A percentile compares a stretch with the other conserved stretches of the same genome.
phyloP scores from a whole-genome alignment of 2,888 invertebrate species.

The Germaria angustata region DNA sequence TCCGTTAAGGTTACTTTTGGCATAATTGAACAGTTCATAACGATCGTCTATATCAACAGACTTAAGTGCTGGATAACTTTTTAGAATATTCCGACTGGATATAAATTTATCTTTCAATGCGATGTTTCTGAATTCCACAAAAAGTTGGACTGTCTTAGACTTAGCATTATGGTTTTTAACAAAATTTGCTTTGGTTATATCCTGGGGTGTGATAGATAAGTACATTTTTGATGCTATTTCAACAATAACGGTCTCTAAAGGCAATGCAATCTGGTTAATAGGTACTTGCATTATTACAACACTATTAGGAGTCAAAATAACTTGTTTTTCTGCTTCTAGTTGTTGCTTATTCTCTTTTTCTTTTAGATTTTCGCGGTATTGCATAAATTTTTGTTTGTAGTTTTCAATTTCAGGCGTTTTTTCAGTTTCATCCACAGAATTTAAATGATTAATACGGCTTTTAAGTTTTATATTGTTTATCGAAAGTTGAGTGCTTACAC shows the following conservation, averaged over 20 bases:
- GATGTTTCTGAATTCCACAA: slow-evolving; percentile 41
- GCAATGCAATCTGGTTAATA: background rate
- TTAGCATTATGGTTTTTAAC: background rate
- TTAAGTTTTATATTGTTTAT: slow-evolving; percentile 55
- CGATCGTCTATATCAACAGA: background rate
- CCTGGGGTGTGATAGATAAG: background rate
- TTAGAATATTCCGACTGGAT: slow-evolving; percentile 11
- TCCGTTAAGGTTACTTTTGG: slow-evolving; percentile 41
- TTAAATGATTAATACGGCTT: background rate
- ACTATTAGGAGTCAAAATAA: background rate
- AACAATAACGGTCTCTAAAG: slow-evolving; percentile 26
- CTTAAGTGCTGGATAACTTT: background rate
- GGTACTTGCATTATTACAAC: slow-evolving; percentile 20
- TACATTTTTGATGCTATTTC: slow-evolving; percentile 26
- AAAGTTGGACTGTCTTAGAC: slow-evolving; percentile 2
- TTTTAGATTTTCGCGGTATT: too few species aligned
- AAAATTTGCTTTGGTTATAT: slow-evolving; percentile 25
- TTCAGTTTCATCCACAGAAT: background rate
- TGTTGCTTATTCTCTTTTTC: background rate
- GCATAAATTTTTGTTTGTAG: background rate
- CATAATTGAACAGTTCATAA: slow-evolving; percentile 47
- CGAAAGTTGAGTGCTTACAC: slow-evolving; percentile 14
- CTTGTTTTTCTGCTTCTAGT: too few species aligned
- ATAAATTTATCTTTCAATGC: slow-evolving; percentile 51
- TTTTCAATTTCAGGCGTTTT: background rate